These are phyloP conservation scores for Eutrigla gurnardus DNA, from an alignment of 2,797 vertebrate species.

Conservation along the genomic window DNA sequence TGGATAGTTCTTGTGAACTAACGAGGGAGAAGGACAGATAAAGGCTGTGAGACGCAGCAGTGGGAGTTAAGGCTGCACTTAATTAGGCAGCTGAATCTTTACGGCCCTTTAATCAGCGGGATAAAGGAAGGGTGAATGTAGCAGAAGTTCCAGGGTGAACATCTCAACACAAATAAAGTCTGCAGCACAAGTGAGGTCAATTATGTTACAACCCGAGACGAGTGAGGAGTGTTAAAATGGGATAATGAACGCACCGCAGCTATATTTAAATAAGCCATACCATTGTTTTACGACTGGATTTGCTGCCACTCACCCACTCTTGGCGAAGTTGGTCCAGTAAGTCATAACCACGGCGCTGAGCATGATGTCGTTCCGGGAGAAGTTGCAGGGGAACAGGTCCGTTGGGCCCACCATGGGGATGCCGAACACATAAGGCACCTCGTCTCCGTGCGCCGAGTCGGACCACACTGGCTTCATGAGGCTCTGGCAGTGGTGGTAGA, in stretches of 20 bases:
- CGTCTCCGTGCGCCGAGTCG: slow-evolving; percentile 96
- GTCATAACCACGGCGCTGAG: slow-evolving; percentile 99
- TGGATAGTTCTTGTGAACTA: slow-evolving; percentile 24
- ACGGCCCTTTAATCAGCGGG: slow-evolving; percentile 47
- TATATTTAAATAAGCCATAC: slow-evolving; percentile 11
- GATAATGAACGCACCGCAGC: not conserved
- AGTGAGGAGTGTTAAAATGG: slow-evolving; percentile 15
- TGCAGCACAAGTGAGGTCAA: slow-evolving; percentile 1
- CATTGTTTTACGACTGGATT: slow-evolving; percentile 4
- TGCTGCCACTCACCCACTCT: slow-evolving; percentile 90
- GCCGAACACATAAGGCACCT: slow-evolving; percentile 98
- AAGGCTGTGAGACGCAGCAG: slow-evolving; percentile 29
- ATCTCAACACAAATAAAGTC: slow-evolving; percentile 36
- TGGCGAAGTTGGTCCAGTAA: slow-evolving; percentile 99
- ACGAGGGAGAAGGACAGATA: slow-evolving; percentile 33
- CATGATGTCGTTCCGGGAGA: slow-evolving; percentile 99
- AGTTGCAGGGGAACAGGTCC: slow-evolving; percentile 98
- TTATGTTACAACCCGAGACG: slow-evolving; percentile 17
- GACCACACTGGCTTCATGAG: slow-evolving; percentile 99
- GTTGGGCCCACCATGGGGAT: slow-evolving; percentile 98
- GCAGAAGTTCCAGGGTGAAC: slow-evolving; percentile 32
- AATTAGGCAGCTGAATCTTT: slow-evolving; percentile 2
- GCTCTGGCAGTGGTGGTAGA: slow-evolving; percentile 99
- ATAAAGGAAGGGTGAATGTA: slow-evolving; percentile 40
- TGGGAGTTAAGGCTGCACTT: slow-evolving; percentile 30